Base-by-base conservation (phyloP, 2,888 invertebrate species). In the Ormyrus rosae region DNA sequence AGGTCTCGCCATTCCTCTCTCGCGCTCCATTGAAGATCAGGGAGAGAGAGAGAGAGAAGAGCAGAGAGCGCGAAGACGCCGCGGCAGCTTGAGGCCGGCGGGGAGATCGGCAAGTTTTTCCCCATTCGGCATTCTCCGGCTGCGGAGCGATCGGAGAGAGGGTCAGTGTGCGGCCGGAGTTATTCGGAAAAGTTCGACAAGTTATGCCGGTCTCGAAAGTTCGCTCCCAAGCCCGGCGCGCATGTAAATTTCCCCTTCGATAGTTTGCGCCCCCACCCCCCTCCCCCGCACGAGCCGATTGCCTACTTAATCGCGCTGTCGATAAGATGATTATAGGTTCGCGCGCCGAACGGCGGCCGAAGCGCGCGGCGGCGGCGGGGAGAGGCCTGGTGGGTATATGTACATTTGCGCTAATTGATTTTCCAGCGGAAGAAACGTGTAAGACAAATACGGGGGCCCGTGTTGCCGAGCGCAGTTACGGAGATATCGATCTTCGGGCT, bases 381-480 rank as follows among this genome's bases (percentile, higher is more conserved):
- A 19, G 19, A 19, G 19, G 19, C 19, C 19, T 19, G 19, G 1
- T 1, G 19, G 19, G 19, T 19, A 19, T 19, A 69, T 77, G 45
- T 64, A 70, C 64, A 61, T 55, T 50, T 46, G 7, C 55, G 70
- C 65, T 80, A 80, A 80, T 74, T 75, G 79, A 80, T 80, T 75
- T 65, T 74, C 69, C 75, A 75, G 75, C 75, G 74, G 79, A 74
- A 75, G 74, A 80, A 80, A 80, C 64, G 34, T 64, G 79, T 64
- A 74, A 75, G 79, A 74, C 58, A 63, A 70, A 75, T 69, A 80
- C 65, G 8, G 51, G 19, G 19, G 19, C 1, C 50, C 2, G 61
- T 11, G 19, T 64, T 48, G 34, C 34, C 11, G 8, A 46, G 10
- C 64, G 13, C 8, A 19, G 34, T 48, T 48, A 10, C 55, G 19